Base-by-base conservation (phyloP, 2,888 invertebrate species). In the Agrenia bidenticulata region DNA sequence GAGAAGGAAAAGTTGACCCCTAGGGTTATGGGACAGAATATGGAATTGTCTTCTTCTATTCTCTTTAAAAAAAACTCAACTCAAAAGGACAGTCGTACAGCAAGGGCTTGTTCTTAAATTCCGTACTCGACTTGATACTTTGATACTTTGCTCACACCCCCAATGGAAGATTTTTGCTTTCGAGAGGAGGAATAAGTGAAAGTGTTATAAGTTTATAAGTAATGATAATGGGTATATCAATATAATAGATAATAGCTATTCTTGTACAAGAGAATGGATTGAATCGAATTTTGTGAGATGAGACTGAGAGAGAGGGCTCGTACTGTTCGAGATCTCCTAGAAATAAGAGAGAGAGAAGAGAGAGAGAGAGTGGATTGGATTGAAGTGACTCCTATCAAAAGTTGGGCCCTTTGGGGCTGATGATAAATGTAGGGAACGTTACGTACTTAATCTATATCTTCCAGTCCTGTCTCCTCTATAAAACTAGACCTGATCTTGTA, bases 361-460 rank as follows among this genome's bases (percentile, higher is more conserved):
- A 45, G 5, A 17, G 45, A 45, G 45, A 45, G 45, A 19, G 45
- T 45, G 45, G 19, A 45, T 45, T 45, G 45, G 45, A 45, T 45
- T 45, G n/a, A 45, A 57, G 56, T 57, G 56, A 32, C 56, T 57
- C 65, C 73, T 69, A 70, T 73, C 73, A 73, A 73, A 73, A 73
- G 73, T 73, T 73, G 69, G 69, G 64, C 68, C 73, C 73, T 73
- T 68, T 66, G 73, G 73, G 73, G 70, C 69, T 67, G 67, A 73
- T 73, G 73, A 73, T 73, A 73, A 73, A 73, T 73, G 73, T 69
- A 61, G 60, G 58, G 64, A 64, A 69, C 62, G 70, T 63, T 63
- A 70, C 64, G 19, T 68, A 70, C 70, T 69, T 69, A 68, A 68
- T 68, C 68, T 68, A 68, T 68, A 55, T 55, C 32, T 55, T 15